Evolutionary conservation across 2,888 invertebrate species (phyloP), one percentile per base, ranked within the genome.

Genomic region (Ectemnius cavifrons): DNA sequence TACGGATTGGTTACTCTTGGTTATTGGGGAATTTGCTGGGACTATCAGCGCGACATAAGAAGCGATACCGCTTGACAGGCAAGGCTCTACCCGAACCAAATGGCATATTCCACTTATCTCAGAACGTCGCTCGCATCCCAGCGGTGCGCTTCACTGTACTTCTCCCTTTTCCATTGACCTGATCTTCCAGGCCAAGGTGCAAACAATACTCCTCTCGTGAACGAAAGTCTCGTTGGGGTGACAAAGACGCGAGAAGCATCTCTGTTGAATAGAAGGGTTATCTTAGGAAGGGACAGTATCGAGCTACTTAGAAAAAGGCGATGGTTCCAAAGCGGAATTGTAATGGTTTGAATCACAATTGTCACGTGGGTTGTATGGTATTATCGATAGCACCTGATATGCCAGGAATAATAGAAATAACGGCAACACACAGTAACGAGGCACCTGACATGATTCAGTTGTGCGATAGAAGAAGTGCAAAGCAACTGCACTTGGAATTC

Each of bases 401-500:
- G 61, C 67, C 72, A 67, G 45, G 72, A 47, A 47, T 63, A 64
- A 71, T 67, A 68, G 66, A 57, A 72, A 71, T 61, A 67, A 74
- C 75, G 67, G 68, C 62, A 62, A 71, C 67, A 71, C 5, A 76
- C 65, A 71, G 68, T 62, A 65, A 46, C 64, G 62, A 49, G 57
- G 58, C 66, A 46, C 16, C 61, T 37, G 11, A 11, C 37, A 37
- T 11, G 37, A 1, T 37, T 37, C 37, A 11, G 11, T 37, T 37
- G 37, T 37, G 37, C 37, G 37, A 1, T 11, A 4, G 37, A 6
- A 37, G 8, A 2, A 37, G 37, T 37, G 37, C 37, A 37, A 37
- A 37, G 37, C 5, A 37, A 37, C 37, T 4, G 37, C 37, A 6
- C 37, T 37, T 37, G 37, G 6, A 8, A 37, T 37, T 11, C 28